A percentile compares a stretch with the other conserved stretches of the same genome.
Evolutionary conservation across 2,888 invertebrate species (phyloP).

Genomic region (Polydrusus cervinus): DNA sequence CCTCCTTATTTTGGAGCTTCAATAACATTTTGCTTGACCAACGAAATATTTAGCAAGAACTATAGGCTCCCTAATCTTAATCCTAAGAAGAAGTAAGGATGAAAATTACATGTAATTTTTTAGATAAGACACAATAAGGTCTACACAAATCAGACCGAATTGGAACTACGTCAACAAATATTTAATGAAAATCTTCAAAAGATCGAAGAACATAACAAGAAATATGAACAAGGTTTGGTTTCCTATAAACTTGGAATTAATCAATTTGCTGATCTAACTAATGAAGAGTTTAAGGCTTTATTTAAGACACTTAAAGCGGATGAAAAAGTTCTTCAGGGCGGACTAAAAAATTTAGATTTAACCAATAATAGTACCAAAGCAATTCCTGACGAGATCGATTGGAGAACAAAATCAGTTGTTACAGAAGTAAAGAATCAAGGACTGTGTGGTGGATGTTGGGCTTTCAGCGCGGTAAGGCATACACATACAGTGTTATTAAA

Average conservation of each 20-base stretch:
- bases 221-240: slow-evolving; percentile 51
- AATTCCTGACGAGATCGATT: slow-evolving; percentile 55
- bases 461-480: slow-evolving; percentile 42
- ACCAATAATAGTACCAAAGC: not conserved
- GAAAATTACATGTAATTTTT: too few species aligned
- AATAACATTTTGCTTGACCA: too few species aligned
- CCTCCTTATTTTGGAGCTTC: too few species aligned
- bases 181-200: slow-evolving; percentile 51
- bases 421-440: slow-evolving; percentile 58
- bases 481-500: not conserved
- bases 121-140: not conserved
- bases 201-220: slow-evolving; percentile 56
- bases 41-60: too few species aligned
- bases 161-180: slow-evolving; percentile 30
- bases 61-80: not conserved
- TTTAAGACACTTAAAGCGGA: slow-evolving; percentile 12
- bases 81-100: too few species aligned
- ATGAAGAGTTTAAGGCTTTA: slow-evolving; percentile 48
- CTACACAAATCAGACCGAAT: slow-evolving; percentile 6
- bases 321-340: not conserved
- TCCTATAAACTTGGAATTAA: slow-evolving; percentile 54
- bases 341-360: not conserved
- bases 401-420: slow-evolving; percentile 58
- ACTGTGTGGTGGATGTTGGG: slow-evolving; percentile 55
- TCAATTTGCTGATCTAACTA: slow-evolving; percentile 53